Conservation (phyloP, 2,888 invertebrate genomes). For the Acleris sparsana region DNA sequence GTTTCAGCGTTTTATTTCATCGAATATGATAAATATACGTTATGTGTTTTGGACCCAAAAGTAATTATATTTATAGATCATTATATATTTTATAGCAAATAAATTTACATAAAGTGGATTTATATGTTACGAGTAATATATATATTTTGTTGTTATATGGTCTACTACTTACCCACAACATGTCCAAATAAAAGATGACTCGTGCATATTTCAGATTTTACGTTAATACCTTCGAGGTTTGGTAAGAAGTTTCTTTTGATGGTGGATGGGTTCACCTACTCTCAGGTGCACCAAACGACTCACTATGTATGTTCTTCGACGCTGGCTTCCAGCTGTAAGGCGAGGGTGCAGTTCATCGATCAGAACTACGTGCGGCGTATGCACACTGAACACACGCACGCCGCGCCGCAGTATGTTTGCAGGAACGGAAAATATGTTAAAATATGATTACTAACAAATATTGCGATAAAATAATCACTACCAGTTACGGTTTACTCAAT, state of each 20-base stretch:
- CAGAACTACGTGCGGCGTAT: slow-evolving; percentile 4
- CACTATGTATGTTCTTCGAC: slow-evolving; percentile 40
- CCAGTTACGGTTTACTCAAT: no score
- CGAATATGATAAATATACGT: no score
- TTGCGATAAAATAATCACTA: no score
- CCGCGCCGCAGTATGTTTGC: slow-evolving; percentile 21
- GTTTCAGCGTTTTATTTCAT: no score
- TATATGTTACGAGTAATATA: no score
- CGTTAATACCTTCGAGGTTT: slow-evolving; percentile 3
- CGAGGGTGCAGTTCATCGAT: slow-evolving; percentile 32
- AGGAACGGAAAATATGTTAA: slow-evolving; percentile 23
- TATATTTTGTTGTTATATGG: no score
- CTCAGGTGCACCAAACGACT: slow-evolving; percentile 13
- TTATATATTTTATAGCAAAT: no score
- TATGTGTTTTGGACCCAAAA: no score
- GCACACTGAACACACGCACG: slow-evolving; percentile 13
- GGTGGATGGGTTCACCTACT: slow-evolving; percentile 26
- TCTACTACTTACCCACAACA: no score
- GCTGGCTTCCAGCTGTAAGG: slow-evolving; percentile 37
- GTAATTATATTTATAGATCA: no score
- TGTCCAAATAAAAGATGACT: background rate
- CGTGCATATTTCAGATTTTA: background rate
- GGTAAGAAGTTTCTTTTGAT: slow-evolving; percentile 23
- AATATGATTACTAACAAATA: slow-evolving; percentile 7
- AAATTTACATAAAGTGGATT: no score